Evolutionary conservation across 92 coral and sea anemone species (phyloP), one percentile per base, ranked within the genome.

Genomic region (Porites evermanni): DNA sequence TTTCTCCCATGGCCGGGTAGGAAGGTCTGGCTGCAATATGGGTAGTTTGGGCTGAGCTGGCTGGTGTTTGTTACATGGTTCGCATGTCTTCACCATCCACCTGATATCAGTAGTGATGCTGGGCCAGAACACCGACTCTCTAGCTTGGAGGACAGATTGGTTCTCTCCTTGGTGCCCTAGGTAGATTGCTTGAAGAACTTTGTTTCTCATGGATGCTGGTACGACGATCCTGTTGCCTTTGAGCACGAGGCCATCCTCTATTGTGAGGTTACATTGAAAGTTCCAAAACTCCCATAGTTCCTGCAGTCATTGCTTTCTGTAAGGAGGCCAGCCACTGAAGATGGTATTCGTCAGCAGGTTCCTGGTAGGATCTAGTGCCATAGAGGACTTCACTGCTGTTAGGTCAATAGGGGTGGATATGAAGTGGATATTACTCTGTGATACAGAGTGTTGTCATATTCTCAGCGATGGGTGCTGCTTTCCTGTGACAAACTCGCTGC

Each of bases 1-100:
- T 26, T 75, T 90, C 68, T 87, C 80, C 91, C 85, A 81, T 18
- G 91, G 88, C 44, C 80, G 64, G n/a, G 79, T 64, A 10, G 88
- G 93, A 1, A 76, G 24, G 60, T 90, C 88, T 47, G 87, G 88
- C 53, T 90, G 59, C 59, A 53, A 8, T 13, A 53, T 53, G 59
- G 74, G 74, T 13, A 70, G 20, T 70, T 70, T 70, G 38, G 89
- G 68, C 75, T 89, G 87, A 7, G 79, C 79, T 38, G 87, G 86
- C n/a, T 90, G 83, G 74, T 85, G 58, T 53, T 64, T 79, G 67
- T 86, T 90, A 50, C 93, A 90, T 7, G 65, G 13, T n/a, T 86
- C 52, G 51, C 74, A 70, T 53, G 13, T 17, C 19, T 24, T 70
- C 26, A 70, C 74, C 53, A 70, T 20, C 69, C 60, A 18, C 58